A percentile compares a stretch with the other conserved stretches of the same genome.
phyloP scores from a whole-genome alignment of 2,113 vertebrate genomes.

The Pedionomus torquatus region DNA sequence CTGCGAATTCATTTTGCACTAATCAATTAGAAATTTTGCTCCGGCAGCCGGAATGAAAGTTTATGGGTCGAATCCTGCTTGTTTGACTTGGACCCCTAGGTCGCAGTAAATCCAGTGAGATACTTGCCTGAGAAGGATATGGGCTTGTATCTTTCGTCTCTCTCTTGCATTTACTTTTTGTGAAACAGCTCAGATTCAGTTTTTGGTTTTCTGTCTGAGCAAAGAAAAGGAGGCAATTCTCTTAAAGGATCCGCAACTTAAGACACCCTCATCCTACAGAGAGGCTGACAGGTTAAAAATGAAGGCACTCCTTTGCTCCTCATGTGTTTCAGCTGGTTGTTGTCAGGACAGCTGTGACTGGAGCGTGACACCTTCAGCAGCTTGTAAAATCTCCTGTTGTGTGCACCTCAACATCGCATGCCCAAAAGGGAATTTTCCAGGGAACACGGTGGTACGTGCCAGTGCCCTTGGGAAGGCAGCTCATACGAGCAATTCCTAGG shows the following conservation, averaged over 20 bases:
- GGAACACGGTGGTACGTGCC: accelerated
- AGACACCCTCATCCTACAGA: neutral
- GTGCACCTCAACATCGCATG: accelerated
- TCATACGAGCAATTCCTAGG: neutral
- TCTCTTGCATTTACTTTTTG: neutral
- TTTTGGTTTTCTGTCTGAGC: neutral
- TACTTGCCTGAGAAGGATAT: neutral
- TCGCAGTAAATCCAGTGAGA: neutral
- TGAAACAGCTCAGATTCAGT: constrained; percentile 18
- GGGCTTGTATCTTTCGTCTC: neutral
- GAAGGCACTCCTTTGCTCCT: neutral
- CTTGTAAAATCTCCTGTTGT: neutral
- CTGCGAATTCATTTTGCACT: constrained; percentile 23
- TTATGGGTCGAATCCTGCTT: neutral
- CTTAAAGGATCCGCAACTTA: neutral
- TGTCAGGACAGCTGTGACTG: neutral
- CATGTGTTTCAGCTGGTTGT: neutral
- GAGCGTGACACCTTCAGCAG: neutral
- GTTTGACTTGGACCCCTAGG: constrained; percentile 27
- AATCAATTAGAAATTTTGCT: constrained; percentile 62
- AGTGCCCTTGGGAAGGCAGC: neutral
- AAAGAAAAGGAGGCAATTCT: neutral
- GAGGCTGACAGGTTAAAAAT: neutral
- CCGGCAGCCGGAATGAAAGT: constrained; percentile 59
- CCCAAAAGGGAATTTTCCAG: neutral